Base-by-base conservation (phyloP, 2,797 vertebrate species). In the Hydrocynus forskahlii region DNA sequence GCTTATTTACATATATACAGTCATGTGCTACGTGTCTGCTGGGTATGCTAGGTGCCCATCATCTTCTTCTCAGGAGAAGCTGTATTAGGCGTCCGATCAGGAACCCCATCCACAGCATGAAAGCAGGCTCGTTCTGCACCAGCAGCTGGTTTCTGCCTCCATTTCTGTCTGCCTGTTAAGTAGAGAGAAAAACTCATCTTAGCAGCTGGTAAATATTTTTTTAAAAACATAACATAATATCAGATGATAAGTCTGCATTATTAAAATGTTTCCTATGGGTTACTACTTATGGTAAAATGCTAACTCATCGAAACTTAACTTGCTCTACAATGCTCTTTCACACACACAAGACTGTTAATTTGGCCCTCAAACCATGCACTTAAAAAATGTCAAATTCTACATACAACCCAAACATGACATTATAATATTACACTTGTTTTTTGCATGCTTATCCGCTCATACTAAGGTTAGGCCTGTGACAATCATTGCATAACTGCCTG, bases 21-120 rank as follows among this genome's bases (percentile, higher is more conserved):
- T 76, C n/a, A 57, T 62, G 63, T 88, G 92, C 94, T 94, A 93
- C 91, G 10, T 38, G 82, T 90, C 92, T 93, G 90, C 94, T 90
- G 93, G 92, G 92, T 87, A 80, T 81, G 74, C 79, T 82, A 50
- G 81, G 78, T 23, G 80, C 80, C 76, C 38, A 80, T 86, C 86
- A 91, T 89, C 89, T 86, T 70, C 88, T 85, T 55, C 91, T 91
- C 25, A 85, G 78, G 87, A 90, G 48, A 57, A 88, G 62, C 13
- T 91, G 92, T 66, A 94, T 85, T 16, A 94, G 83, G 60, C 92
- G 88, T 80, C 90, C 89, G 9, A 95, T 87, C 59, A 94, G 63
- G 19, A 93, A 67, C 66, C 89, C 81, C 69, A 93, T 54, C 79
- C 92, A 93, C 35, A 93, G 40, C 81, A 93, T 52, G 79, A 93